A percentile compares a stretch with the other conserved stretches of the same genome.
Evolutionary conservation across 1,140 invertebrate genomes (phyloP).

Genomic region (Cyrtorhinus lividipennis): DNA sequence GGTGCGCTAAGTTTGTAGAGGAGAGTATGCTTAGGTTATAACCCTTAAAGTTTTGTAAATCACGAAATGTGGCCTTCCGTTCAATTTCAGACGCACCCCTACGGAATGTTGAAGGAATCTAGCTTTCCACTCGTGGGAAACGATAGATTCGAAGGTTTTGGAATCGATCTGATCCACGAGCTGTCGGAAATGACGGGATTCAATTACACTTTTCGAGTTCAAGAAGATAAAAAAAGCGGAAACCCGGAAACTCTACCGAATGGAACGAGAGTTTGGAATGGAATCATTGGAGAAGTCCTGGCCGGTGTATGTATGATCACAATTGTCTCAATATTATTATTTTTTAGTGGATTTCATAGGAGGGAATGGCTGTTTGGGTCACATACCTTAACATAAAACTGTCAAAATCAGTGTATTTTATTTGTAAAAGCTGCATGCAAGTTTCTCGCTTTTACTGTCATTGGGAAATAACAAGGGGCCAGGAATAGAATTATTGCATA

Average conservation of each 20-base stretch:
- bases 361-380: too few species aligned
- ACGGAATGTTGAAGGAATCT: constrained; percentile 70
- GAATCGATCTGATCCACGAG: constrained; percentile 63
- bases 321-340: too few species aligned
- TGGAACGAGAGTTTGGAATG: constrained; percentile 60
- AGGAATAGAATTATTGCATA: too few species aligned
- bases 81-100: constrained; percentile 53
- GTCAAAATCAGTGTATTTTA: too few species aligned
- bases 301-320: constrained; percentile 46
- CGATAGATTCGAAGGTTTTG: constrained; percentile 66
- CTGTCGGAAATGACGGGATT: constrained; percentile 63
- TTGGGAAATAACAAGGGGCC: too few species aligned
- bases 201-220: constrained; percentile 68
- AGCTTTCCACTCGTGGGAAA: constrained; percentile 53
- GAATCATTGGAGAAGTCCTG: constrained; percentile 72
- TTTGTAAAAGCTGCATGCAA: too few species aligned
- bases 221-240: constrained; percentile 60
- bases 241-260: constrained; percentile 28
- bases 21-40: too few species aligned
- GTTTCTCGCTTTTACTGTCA: too few species aligned
- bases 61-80: too few species aligned
- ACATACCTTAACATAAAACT: too few species aligned
- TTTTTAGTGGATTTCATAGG: background rate
- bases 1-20: too few species aligned
- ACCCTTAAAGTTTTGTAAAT: too few species aligned